Conservation (phyloP, 2,888 invertebrate species). For the Sarcophaga variegata region DNA sequence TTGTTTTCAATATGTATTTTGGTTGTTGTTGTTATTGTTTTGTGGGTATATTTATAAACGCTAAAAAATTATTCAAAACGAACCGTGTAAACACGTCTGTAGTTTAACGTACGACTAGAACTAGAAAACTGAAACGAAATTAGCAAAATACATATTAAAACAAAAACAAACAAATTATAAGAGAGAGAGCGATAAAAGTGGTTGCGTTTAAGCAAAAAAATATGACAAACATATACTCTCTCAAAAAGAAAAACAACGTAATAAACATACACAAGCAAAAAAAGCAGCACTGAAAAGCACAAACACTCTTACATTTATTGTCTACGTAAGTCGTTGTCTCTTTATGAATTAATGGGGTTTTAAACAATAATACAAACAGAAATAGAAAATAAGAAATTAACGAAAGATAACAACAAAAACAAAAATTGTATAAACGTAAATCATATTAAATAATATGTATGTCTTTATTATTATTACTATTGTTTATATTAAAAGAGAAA, state of each 20-base stretch:
- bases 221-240: not conserved
- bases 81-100: not conserved
- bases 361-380: not conserved
- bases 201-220: not conserved
- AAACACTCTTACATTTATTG: constrained; percentile 4
- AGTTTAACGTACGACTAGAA: constrained; percentile 76
- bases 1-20: no score
- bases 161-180: constrained; percentile 69
- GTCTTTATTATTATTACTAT: not conserved
- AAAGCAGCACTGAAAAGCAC: not conserved
- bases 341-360: constrained; percentile 2
- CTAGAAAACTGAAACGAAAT: constrained; percentile 79
- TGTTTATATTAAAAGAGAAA: not conserved
- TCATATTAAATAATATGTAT: constrained; percentile 8
- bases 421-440: constrained; percentile 13
- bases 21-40: constrained; percentile 10
- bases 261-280: not conserved
- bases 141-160: constrained; percentile 71
- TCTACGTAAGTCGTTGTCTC: not conserved
- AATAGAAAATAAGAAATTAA: constrained; percentile 11
- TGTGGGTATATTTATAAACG: constrained; percentile 13
- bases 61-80: constrained; percentile 15
- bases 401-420: not conserved
- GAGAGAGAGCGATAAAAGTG: constrained; percentile 43
- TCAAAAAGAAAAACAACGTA: not conserved